A percentile compares a stretch with the other conserved stretches of the same genome.
These are phyloP conservation scores for Scylla paramamosain DNA, from an alignment of 1,140 invertebrate species.

Conservation along the genomic window DNA sequence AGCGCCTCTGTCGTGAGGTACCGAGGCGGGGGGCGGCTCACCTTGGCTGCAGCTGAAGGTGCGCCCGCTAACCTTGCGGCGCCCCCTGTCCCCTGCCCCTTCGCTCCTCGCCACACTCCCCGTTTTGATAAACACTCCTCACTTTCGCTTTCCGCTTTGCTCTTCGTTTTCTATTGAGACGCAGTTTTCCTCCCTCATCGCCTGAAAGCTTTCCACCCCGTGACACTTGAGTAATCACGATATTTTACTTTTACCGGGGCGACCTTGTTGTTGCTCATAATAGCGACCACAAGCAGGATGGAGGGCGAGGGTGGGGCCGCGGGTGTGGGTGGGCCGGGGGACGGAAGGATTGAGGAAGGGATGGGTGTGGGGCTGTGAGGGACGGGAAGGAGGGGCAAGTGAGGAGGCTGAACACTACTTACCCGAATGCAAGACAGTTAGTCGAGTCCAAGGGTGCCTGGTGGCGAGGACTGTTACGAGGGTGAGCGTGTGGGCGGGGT, in stretches of 20 bases:
- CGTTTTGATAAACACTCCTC: slow-evolving; percentile 13
- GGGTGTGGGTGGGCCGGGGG: too few species aligned
- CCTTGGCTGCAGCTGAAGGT: not conserved
- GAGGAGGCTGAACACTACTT: not conserved
- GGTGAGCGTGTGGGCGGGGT: not conserved
- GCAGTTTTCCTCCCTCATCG: not conserved
- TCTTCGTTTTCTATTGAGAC: not conserved
- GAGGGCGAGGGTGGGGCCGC: not conserved
- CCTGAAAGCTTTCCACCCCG: not conserved
- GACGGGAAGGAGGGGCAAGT: not conserved
- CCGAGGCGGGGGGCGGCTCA: not conserved
- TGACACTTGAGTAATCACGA: not conserved
- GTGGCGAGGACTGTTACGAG: not conserved
- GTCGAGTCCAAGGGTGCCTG: not conserved
- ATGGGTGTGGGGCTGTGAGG: not conserved
- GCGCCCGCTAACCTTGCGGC: not conserved
- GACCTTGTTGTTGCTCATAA: slow-evolving; percentile 1
- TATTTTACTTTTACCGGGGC: not conserved
- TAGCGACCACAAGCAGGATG: not conserved
- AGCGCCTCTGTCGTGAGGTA: not conserved
- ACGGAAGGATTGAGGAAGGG: not conserved
- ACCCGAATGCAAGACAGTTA: not conserved
- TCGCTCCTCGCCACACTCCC: not conserved
- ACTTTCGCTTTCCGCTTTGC: not conserved
- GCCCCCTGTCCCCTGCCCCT: not conserved